A percentile compares a stretch with the other conserved stretches of the same genome.
These are phyloP conservation scores for Hetaerina titia DNA, from an alignment of 2,888 invertebrate genomes.

Conservation along the genomic window DNA sequence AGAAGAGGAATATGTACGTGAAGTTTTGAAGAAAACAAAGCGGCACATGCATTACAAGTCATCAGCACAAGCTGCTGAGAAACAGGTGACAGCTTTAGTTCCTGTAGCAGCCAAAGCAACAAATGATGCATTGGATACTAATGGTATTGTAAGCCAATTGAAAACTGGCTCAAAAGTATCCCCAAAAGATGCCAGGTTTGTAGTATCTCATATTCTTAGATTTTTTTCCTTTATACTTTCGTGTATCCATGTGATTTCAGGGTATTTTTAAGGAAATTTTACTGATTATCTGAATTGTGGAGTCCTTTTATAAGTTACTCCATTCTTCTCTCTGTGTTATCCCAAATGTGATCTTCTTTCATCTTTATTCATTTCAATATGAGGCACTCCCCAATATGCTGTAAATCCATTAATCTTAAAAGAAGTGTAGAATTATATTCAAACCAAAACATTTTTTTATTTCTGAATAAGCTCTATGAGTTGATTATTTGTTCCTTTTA, in stretches of 20 bases:
- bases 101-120: constrained; percentile 48
- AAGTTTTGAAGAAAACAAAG: constrained; percentile 53
- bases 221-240: constrained; percentile 68
- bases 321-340: too few relatives aligned
- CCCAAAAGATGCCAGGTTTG: neutral
- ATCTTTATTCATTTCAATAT: too few relatives aligned
- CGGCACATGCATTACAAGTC: constrained; percentile 56
- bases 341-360: too few relatives aligned
- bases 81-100: constrained; percentile 34
- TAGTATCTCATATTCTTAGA: neutral
- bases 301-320: too few relatives aligned
- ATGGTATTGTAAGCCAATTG: constrained; percentile 8
- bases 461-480: neutral
- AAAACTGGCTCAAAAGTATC: neutral
- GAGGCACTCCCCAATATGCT: too few relatives aligned
- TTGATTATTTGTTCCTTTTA: neutral
- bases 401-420: too few relatives aligned
- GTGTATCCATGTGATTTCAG: too few relatives aligned
- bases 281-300: too few relatives aligned
- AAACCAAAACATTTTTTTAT: neutral
- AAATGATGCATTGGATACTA: constrained; percentile 28
- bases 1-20: constrained; percentile 56
- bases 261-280: too few relatives aligned
- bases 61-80: constrained; percentile 46
- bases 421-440: too few relatives aligned